phyloP scores from a whole-genome alignment of 1,140 invertebrate species.

The Conus betulinus region DNA sequence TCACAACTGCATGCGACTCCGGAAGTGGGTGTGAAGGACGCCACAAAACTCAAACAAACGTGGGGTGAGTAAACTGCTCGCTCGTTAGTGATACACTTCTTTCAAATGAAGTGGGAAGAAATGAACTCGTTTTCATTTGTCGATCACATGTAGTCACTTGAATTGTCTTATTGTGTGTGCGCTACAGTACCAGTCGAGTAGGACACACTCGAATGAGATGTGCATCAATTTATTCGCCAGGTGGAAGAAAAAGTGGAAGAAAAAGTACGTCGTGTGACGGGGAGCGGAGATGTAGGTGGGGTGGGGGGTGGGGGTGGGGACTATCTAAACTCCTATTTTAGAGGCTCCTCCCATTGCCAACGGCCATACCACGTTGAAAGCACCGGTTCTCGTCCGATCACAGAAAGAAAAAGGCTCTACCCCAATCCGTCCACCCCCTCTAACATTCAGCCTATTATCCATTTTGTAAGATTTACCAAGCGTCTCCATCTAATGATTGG shows the following conservation, averaged over 20 bases:
- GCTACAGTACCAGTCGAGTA: background rate
- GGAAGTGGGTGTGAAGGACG: conserved; percentile 31
- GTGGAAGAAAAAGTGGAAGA: no score
- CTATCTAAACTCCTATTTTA: no score
- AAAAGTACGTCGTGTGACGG: background rate
- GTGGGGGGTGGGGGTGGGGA: no score
- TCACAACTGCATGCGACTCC: background rate
- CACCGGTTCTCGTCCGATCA: no score
- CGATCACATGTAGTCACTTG: background rate
- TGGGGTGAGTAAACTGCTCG: conserved; percentile 15
- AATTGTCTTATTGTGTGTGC: background rate
- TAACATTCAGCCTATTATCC: no score
- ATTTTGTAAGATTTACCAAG: no score
- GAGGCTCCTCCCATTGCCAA: no score
- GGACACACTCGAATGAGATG: background rate
- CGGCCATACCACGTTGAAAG: no score
- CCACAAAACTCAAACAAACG: conserved; percentile 20
- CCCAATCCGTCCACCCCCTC: no score
- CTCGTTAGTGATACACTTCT: background rate
- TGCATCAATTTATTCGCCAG: conserved; percentile 1
- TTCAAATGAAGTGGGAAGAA: background rate
- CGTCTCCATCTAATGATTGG: no score
- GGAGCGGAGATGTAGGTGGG: no score
- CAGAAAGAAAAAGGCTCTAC: no score
- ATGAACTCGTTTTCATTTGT: background rate